Conservation (phyloP, 2,113 vertebrate species). For the Alosa alosa region DNA sequence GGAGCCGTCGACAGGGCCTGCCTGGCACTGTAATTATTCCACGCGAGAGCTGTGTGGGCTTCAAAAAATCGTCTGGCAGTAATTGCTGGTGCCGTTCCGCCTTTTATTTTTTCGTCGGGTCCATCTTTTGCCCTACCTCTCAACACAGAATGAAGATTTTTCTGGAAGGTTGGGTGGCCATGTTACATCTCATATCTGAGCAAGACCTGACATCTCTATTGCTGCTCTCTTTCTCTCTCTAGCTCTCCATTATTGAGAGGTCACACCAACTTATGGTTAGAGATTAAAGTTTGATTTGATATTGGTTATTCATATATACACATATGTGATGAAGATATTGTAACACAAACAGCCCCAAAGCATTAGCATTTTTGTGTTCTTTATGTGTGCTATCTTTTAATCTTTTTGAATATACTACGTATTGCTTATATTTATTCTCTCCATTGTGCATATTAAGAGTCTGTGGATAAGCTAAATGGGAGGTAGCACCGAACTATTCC, state of each 20-base stretch:
- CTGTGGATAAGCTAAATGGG: background rate
- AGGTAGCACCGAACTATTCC: background rate
- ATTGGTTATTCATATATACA: too few relatives aligned
- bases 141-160: background rate
- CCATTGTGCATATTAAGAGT: background rate
- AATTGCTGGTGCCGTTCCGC: constrained; percentile 33
- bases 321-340: too few relatives aligned
- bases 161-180: background rate
- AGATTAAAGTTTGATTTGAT: background rate
- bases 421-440: background rate
- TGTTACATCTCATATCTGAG: background rate
- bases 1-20: constrained; percentile 23
- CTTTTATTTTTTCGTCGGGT: constrained; percentile 28
- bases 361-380: background rate
- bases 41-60: constrained; percentile 35
- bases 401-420: background rate
- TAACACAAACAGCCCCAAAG: background rate
- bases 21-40: constrained; percentile 26
- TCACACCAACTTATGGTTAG: background rate
- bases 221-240: background rate
- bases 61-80: constrained; percentile 37
- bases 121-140: background rate
- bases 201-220: background rate
- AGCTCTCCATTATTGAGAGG: background rate
- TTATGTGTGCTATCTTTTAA: background rate